A percentile compares a stretch with the other conserved stretches of the same genome.
phyloP scores from a whole-genome alignment of 2,797 vertebrate species.

The Siniperca obscura region DNA sequence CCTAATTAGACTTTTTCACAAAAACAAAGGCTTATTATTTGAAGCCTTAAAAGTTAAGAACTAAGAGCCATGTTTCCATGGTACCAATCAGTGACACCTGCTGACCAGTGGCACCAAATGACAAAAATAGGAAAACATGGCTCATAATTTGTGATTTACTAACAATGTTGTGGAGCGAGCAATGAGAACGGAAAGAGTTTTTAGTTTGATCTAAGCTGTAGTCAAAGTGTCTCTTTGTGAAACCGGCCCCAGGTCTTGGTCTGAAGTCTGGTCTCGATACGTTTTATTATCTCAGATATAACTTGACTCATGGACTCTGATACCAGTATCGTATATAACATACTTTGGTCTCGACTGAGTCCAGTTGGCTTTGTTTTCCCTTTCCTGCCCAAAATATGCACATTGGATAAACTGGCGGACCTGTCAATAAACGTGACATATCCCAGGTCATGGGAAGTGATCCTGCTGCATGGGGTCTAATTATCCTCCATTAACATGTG shows the following conservation, averaged over 20 bases:
- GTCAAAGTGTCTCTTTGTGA: no score
- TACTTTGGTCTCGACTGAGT: no score
- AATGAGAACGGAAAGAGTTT: background rate
- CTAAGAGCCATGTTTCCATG: background rate
- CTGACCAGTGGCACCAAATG: background rate
- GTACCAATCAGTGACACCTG: background rate
- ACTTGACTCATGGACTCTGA: no score
- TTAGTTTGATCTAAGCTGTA: no score
- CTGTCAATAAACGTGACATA: background rate
- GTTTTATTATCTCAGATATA: no score
- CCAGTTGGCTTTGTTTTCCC: background rate
- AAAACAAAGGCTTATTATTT: no score
- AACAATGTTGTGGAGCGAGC: background rate
- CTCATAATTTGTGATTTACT: background rate
- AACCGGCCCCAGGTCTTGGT: no score
- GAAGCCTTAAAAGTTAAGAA: no score
- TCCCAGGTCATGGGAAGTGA: no score
- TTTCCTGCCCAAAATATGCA: background rate
- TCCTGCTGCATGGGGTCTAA: background rate
- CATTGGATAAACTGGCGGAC: background rate
- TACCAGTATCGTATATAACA: background rate
- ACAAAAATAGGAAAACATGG: background rate
- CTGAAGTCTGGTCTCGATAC: no score
- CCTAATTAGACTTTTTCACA: no score
- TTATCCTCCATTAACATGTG: background rate